These are phyloP conservation scores for Haemorhous mexicanus DNA, from an alignment of 2,113 vertebrate species.

Conservation along the genomic window DNA sequence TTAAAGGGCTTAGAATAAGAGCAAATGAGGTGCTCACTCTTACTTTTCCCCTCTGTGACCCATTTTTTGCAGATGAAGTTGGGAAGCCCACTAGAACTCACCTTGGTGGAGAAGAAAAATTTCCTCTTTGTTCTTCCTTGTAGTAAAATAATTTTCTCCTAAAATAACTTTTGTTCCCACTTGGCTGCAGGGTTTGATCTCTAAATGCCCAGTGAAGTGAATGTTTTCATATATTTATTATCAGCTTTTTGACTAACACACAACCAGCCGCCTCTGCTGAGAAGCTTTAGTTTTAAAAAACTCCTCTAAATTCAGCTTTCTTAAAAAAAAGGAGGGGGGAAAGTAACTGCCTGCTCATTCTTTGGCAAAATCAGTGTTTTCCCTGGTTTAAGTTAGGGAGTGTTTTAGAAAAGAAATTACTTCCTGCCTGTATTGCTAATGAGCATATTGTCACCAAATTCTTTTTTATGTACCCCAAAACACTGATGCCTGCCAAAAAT, in stretches of 20 bases:
- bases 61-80: background rate
- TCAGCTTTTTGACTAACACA: background rate
- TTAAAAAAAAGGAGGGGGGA: background rate
- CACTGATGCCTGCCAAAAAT: constrained; percentile 2
- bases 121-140: background rate
- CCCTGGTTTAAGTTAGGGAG: background rate
- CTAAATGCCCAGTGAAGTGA: background rate
- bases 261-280: background rate
- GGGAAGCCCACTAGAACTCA: background rate
- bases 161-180: background rate
- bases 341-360: background rate
- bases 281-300: background rate
- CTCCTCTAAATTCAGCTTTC: background rate
- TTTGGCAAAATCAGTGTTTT: background rate
- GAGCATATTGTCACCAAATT: background rate
- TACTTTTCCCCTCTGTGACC: background rate
- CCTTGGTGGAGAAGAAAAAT: background rate
- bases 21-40: background rate
- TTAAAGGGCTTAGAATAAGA: background rate
- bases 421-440: background rate
- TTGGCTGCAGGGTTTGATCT: background rate
- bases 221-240: background rate
- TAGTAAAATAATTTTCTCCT: background rate
- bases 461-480: background rate
- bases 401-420: background rate